Base-by-base conservation (phyloP, 2,888 invertebrate genomes). In the Tridacna gigas region DNA sequence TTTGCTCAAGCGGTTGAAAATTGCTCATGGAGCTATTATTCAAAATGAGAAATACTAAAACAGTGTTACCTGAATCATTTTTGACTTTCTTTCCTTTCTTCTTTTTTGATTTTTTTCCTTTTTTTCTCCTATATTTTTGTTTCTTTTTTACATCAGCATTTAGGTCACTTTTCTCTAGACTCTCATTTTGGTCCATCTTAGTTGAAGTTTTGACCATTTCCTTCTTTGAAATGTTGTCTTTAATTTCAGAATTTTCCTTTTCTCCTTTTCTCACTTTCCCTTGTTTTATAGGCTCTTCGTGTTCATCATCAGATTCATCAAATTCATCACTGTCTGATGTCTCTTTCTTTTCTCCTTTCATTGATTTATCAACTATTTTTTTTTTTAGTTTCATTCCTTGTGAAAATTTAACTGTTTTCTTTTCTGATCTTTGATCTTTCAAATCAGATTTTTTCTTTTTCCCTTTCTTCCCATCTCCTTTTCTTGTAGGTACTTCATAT, bases 81-180 rank as follows among this genome's bases (percentile, higher is more conserved):
- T 37, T 7, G 7, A 37, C 37, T 37, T 37, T 37, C 37, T 37
- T 37, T 37, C 7, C 37, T 4, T 37, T 37, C 37, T 37, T 37
- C n/a, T 51, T 25, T 25, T 13, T 26, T 26, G 48, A n/a, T 5
- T 71, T 47, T 7, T 48, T 25, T 51, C 25, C 25, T 26, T 51
- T 48, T 88, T 90, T 48, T 86, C 90, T 11, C 89, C 84, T 25
- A 81, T 86, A 26, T 84, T 76, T 79, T 61, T 79, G 51, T 73
- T 79, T 45, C 79, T 61, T 74, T 67, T 79, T 84, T 20, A 82
- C 84, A n/a, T 88, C 88, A 12, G 86, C 89, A 45, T 88, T 85
- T 37, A 78, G 79, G 7, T 92, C 93, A 65, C 92, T 92, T 0
- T 93, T 82, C 56, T 94, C 92, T 75, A 94, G 95, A 84, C 95